Percentiles rank a stretch among this genome's conserved stretches.
Conservation (phyloP, 2,113 vertebrate species). For the Corythaeola cristata region DNA sequence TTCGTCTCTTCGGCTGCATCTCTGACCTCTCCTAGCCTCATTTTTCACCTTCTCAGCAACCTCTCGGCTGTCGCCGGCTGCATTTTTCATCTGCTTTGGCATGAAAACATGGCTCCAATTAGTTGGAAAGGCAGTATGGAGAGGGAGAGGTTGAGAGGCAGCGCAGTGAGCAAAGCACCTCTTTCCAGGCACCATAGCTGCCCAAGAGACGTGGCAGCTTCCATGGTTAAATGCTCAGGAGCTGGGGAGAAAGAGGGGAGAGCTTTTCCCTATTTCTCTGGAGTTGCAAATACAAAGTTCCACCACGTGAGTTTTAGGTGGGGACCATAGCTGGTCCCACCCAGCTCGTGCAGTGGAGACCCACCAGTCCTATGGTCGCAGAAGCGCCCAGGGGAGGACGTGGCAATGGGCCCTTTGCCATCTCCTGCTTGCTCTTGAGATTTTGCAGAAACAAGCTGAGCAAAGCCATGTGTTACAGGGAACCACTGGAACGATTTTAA, state of each 20-base stretch:
- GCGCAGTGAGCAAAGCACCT: neutral
- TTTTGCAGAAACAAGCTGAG: neutral
- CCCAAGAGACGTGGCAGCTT: neutral
- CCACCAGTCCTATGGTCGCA: neutral
- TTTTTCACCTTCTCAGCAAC: constrained; percentile 36
- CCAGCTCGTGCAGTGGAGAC: neutral
- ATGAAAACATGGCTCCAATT: constrained; percentile 8
- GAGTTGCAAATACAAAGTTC: neutral
- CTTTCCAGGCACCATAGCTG: neutral
- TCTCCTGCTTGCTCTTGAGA: neutral
- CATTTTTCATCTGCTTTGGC: constrained; percentile 36
- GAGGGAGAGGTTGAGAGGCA: neutral
- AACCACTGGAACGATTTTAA: constrained; percentile 24
- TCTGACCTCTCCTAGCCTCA: neutral
- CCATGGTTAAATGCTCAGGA: neutral
- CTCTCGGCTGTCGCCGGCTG: neutral
- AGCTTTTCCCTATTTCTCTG: neutral
- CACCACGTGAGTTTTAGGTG: rapidly evolving
- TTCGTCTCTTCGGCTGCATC: neutral
- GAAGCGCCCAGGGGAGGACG: neutral
- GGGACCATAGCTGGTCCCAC: neutral
- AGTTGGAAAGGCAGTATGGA: neutral
- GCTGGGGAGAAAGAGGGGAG: rapidly evolving
- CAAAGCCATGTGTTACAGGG: constrained; percentile 49
- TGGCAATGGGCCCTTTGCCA: neutral